Evolutionary conservation across 2,888 invertebrate species (phyloP).

Genomic region (Oscheius sp.): DNA sequence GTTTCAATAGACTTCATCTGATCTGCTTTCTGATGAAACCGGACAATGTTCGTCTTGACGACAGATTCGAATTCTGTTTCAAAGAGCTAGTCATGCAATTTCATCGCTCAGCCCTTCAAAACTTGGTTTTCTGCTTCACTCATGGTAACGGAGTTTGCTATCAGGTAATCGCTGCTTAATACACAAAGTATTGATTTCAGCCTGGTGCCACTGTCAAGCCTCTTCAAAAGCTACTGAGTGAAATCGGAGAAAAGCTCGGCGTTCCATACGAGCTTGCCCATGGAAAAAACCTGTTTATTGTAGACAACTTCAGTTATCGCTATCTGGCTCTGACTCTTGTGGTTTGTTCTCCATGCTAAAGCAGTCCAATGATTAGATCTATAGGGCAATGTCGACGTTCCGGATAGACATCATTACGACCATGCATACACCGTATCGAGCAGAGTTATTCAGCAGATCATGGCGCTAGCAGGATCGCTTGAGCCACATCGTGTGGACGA

Average conservation of each 20-base stretch:
- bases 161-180: not conserved
- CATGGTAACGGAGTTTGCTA: conserved; percentile 35
- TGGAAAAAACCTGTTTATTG: too few relatives aligned
- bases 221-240: not conserved
- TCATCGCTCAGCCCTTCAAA: conserved; percentile 52
- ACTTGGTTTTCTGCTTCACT: conserved; percentile 63
- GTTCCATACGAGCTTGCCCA: not conserved
- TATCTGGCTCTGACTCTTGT: not conserved
- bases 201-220: not conserved
- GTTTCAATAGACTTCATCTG: conserved; percentile 36
- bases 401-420: not conserved
- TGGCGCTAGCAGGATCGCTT: not conserved
- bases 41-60: conserved; percentile 40
- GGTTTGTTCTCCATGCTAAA: not conserved
- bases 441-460: not conserved
- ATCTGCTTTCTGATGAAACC: conserved; percentile 53
- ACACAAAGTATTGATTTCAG: not conserved
- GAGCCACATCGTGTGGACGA: not conserved
- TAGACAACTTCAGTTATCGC: too few relatives aligned
- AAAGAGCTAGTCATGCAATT: conserved; percentile 56
- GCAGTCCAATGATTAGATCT: not conserved
- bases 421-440: not conserved
- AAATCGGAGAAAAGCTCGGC: not conserved
- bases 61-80: conserved; percentile 57
- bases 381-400: not conserved